Conservation (phyloP, 1,140 invertebrate genomes). For the Venustaconcha ellipsiformis region DNA sequence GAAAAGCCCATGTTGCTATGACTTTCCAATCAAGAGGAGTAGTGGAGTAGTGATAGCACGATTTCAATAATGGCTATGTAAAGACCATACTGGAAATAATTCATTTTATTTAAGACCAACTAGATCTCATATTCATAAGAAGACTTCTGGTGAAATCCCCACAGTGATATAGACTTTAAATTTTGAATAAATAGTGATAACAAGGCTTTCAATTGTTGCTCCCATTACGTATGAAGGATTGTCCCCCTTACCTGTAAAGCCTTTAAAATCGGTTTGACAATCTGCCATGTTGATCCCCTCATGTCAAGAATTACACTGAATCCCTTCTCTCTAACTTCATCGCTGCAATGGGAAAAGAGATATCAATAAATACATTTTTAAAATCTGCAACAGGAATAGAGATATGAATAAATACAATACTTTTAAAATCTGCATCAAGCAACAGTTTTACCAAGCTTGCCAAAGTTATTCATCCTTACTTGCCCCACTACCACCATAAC, state of each 20-base stretch:
- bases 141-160: not conserved
- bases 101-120: not conserved
- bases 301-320: slow-evolving; percentile 98
- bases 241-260: slow-evolving; percentile 77
- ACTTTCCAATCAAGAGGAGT: not conserved
- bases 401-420: no score
- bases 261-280: slow-evolving; percentile 96
- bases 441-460: no score
- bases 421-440: no score
- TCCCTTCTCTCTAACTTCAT: slow-evolving; percentile 87
- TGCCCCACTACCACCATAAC: no score
- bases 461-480: no score
- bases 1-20: no score
- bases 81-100: no score
- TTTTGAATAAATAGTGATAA: not conserved
- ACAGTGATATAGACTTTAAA: not conserved
- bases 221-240: not conserved
- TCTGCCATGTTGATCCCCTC: slow-evolving; percentile 89
- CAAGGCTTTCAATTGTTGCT: not conserved
- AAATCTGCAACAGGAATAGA: no score
- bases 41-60: not conserved
- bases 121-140: not conserved
- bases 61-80: no score
- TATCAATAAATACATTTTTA: no score
- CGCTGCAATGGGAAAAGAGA: slow-evolving; percentile 76